A percentile compares a stretch with the other conserved stretches of the same genome.
phyloP scores from a whole-genome alignment of 2,888 invertebrate species.

The Leptinotarsa juncta region DNA sequence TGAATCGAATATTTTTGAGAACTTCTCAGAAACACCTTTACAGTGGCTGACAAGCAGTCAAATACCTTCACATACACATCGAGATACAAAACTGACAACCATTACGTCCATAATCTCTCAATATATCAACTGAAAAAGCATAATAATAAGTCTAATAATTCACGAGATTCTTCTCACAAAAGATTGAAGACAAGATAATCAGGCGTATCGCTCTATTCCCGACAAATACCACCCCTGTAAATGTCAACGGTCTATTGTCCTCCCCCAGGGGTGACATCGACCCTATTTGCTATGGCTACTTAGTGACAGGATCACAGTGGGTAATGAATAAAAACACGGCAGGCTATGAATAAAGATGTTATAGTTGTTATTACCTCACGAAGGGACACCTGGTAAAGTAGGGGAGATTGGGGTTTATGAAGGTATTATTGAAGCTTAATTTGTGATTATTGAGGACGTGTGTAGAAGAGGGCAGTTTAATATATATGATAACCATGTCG shows the following conservation, averaged over 20 bases:
- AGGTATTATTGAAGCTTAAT: neutral
- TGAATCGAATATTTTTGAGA: too few species aligned
- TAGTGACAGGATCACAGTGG: slow-evolving; percentile 53
- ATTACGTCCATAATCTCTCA: slow-evolving; percentile 34
- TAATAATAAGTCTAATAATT: slow-evolving; percentile 41
- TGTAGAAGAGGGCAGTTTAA: too few species aligned
- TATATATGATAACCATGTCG: too few species aligned
- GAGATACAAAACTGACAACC: slow-evolving; percentile 34
- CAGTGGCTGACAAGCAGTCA: neutral
- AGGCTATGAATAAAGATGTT: slow-evolving; percentile 55
- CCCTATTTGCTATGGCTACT: slow-evolving; percentile 59
- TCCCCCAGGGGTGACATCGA: slow-evolving; percentile 47
- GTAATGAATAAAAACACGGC: slow-evolving; percentile 48
- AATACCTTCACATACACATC: slow-evolving; percentile 1
- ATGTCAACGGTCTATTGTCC: slow-evolving; percentile 51
- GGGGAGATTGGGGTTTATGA: slow-evolving; percentile 24
- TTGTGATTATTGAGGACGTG: neutral
- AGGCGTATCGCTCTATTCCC: slow-evolving; percentile 43
- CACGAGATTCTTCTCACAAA: slow-evolving; percentile 36
- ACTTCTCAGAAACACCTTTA: neutral
- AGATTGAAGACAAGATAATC: slow-evolving; percentile 43
- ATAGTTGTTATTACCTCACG: slow-evolving; percentile 46
- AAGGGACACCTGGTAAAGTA: slow-evolving; percentile 57
- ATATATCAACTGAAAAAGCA: slow-evolving; percentile 33
- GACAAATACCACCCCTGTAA: slow-evolving; percentile 49